Evolutionary conservation across 2,888 invertebrate genomes (phyloP), one percentile per base, ranked within the genome.

Genomic region (Polymixis flavicincta): DNA sequence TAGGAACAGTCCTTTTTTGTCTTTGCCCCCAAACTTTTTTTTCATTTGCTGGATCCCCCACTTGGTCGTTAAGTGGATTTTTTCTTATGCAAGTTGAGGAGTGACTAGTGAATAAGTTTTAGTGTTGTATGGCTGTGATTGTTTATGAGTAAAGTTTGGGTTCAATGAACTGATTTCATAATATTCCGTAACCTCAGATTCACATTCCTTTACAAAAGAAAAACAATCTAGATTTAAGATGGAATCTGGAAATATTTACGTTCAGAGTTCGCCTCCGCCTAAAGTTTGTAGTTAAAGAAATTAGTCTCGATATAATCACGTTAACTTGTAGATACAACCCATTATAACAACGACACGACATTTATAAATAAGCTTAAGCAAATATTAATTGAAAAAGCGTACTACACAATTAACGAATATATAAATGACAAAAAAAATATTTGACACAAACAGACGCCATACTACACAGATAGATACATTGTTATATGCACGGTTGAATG

Each of bases 1-100:
- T 96, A 96, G 91, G 90, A 90, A 88, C 75, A 78, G 92, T 92
- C 91, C 93, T 95, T 96, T n/a, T 95, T 95, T 95, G 93, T 95
- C 94, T 94, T 92, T 94, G 92, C 91, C 88, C 92, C 90, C 91
- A 92, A 93, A 94, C 92, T 92, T 94, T 93, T 93, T 92, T 94
- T 93, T 92, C 91, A 90, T 93, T 94, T 90, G 87, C 89, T 88
- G 25, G 45, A 45, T 78, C 85, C 89, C 89, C 80, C 81, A 70
- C 74, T 89, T 91, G 88, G 88, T 87, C 89, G 91, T 88, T 93
- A 94, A 95, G 93, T 94, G 93, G 81, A 78, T 91, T 76, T 95
- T 93, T 93, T 93, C 92, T 90, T 90, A 91, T 90, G 90, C 91
- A 91, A 91, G 88, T 89, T 72, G 13, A 55, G n/a, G 22, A 64